phyloP scores from a whole-genome alignment of 2,888 invertebrate genomes.

The Nephrotoma flavescens region DNA sequence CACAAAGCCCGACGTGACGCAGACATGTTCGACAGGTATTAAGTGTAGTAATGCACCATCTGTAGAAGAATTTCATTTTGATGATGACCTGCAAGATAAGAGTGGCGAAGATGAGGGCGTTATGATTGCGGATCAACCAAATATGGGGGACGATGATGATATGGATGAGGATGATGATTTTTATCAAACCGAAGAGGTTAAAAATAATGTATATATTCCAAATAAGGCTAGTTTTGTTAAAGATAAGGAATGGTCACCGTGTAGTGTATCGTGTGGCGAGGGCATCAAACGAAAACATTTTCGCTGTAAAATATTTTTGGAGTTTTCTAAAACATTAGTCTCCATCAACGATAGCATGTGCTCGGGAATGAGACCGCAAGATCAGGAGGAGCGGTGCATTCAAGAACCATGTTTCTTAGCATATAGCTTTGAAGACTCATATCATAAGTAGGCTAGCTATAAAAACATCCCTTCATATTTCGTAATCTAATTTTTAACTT shows the following conservation, averaged over 20 bases:
- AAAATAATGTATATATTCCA: background rate
- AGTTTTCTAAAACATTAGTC: constrained; percentile 78
- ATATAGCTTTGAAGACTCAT: constrained; percentile 36
- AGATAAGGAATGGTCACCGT: constrained; percentile 78
- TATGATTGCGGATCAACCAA: background rate
- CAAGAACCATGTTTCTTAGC: constrained; percentile 61
- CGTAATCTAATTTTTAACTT: background rate
- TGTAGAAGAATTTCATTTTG: constrained; percentile 17
- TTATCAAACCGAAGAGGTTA: background rate
- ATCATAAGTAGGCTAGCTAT: constrained; percentile 18
- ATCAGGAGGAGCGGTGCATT: constrained; percentile 67
- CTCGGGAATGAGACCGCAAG: constrained; percentile 67
- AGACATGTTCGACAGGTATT: constrained; percentile 60
- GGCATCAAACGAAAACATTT: constrained; percentile 75
- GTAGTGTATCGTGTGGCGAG: constrained; percentile 83
- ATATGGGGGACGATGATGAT: background rate
- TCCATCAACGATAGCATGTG: constrained; percentile 80
- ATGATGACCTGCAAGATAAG: background rate
- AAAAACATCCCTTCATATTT: background rate
- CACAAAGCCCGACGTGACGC: constrained; percentile 51
- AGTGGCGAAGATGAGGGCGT: background rate
- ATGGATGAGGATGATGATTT: background rate
- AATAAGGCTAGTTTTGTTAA: constrained; percentile 59
- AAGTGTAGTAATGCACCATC: constrained; percentile 36
- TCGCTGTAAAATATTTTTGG: constrained; percentile 88